These are phyloP conservation scores for Chaetodon trifasciatus DNA, from an alignment of 2,797 vertebrate species.

Conservation along the genomic window DNA sequence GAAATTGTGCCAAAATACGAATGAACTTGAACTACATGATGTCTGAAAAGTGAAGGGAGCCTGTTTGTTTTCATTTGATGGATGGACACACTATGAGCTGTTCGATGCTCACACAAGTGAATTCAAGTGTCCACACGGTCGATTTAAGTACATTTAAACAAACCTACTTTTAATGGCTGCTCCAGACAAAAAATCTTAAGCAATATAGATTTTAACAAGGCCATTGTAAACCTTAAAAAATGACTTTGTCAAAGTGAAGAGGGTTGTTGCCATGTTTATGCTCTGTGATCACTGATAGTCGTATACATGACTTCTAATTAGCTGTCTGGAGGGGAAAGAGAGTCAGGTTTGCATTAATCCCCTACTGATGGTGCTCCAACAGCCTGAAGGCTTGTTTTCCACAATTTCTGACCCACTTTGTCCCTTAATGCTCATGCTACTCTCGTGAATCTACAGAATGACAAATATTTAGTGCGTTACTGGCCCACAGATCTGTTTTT, in stretches of 20 bases:
- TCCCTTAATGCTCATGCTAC: neutral
- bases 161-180: neutral
- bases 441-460: slow-evolving; percentile 4
- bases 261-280: slow-evolving; percentile 17
- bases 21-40: slow-evolving; percentile 8
- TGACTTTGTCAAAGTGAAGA: neutral
- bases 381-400: slow-evolving; percentile 7
- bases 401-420: neutral
- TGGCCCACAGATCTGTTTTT: slow-evolving; percentile 32
- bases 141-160: neutral
- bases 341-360: slow-evolving; percentile 36
- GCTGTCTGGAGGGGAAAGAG: slow-evolving; percentile 4
- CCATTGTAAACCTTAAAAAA: neutral
- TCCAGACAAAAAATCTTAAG: neutral
- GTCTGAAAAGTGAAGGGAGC: neutral
- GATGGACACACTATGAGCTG: neutral
- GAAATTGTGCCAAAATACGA: slow-evolving; percentile 24
- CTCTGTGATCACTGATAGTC: slow-evolving; percentile 2
- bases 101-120: neutral
- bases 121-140: too few species aligned
- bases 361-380: slow-evolving; percentile 7
- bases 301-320: slow-evolving; percentile 2
- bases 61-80: slow-evolving; percentile 1
- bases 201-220: neutral
- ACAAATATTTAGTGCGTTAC: slow-evolving; percentile 8